phyloP scores from a whole-genome alignment of 2,888 invertebrate genomes.

The Cheilosia grossa region DNA sequence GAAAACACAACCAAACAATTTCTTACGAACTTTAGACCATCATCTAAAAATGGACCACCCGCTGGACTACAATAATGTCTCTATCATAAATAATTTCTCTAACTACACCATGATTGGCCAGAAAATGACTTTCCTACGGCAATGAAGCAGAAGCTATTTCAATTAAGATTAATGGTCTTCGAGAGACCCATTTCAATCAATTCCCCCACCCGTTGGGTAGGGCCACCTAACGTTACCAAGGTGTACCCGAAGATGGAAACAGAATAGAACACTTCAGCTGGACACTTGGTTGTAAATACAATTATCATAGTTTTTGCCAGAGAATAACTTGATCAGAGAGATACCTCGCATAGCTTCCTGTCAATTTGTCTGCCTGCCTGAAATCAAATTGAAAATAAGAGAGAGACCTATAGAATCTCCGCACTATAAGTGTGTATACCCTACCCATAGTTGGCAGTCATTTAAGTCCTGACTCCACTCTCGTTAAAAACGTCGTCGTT shows the following conservation, averaged over 20 bases:
- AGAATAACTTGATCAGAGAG: conserved; percentile 68
- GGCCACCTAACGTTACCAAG: neutral
- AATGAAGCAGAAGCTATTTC: conserved; percentile 74
- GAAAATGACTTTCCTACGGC: conserved; percentile 59
- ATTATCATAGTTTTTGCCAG: conserved; percentile 68
- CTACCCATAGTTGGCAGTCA: conserved; percentile 34
- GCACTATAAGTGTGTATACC: neutral
- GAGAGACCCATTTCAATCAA: conserved; percentile 76
- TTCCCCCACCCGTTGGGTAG: conserved; percentile 35
- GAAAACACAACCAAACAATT: neutral
- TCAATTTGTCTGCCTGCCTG: conserved; percentile 53
- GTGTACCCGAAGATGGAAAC: conserved; percentile 7
- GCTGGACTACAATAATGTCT: neutral
- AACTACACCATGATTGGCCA: conserved; percentile 66
- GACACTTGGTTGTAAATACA: conserved; percentile 72
- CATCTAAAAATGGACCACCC: neutral
- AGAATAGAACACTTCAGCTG: conserved; percentile 57
- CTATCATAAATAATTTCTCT: conserved; percentile 28
- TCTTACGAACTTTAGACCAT: neutral
- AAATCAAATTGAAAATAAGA: conserved; percentile 71
- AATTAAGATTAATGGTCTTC: conserved; percentile 76
- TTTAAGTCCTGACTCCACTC: conserved; percentile 52
- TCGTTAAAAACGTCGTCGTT: conserved; percentile 15
- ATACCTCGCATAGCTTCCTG: conserved; percentile 68
- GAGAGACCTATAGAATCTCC: conserved; percentile 12